Evolutionary conservation across 2,888 invertebrate genomes (phyloP), one percentile per base, ranked within the genome.

Genomic region (Ornithoptera priamus): DNA sequence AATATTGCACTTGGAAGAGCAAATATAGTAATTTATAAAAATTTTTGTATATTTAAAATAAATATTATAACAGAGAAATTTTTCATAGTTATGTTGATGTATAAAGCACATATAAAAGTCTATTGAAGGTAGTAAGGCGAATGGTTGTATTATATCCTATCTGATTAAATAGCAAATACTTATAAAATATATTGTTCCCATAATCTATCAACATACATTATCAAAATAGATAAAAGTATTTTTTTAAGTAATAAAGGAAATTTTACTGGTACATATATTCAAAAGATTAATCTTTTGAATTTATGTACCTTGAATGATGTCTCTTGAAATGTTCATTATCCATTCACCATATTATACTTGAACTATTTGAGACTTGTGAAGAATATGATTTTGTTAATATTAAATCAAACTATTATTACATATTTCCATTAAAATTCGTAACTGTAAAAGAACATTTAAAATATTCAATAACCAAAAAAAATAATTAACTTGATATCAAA

Each of bases 1-100:
- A 67, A 73, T 75, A 76, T 76, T 76, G 76, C 76, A 76, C 75
- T 71, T 70, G 66, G 71, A 66, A 39, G 64, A 53, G 62, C 15
- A 50, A 50, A 12, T 5, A 15, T 18, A 17, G 15, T 50, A 50
- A 15, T 50, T 50, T 15, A 18, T 50, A 50, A 50, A 17, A 18
- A 17, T 2, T 18, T 1, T 50, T 15, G 10, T 5, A 15, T 50
- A 18, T 50, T 15, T 5, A 50, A 3, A 5, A 15, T 2, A 18
- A 50, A 50, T 15, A 3, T 0, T 46, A 17, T 50, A 50, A 5
- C 15, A 50, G 15, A 0, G 8, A 46, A 15, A 15, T 15, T 46
- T 46, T 22, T 46, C 8, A 30, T 3, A 30, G 7, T 39, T 39
- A 39, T 39, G 39, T 39, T 39, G 39, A 7, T 39, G 39, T 39